phyloP scores from a whole-genome alignment of 1,140 invertebrate species.

The Trichonephila inaurata region DNA sequence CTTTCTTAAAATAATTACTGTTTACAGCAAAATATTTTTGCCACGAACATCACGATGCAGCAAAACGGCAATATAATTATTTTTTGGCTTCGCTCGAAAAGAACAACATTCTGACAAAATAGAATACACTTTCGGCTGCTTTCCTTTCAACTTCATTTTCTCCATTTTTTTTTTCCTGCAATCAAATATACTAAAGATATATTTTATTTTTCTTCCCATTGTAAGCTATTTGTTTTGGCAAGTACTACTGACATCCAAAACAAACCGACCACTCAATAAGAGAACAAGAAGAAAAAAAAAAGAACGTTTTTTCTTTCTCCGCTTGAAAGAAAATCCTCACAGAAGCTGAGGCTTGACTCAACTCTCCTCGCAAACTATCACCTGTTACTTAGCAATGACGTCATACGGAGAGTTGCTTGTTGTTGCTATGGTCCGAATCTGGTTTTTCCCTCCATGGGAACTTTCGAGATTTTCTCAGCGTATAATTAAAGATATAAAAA shows the following conservation, averaged over 20 bases:
- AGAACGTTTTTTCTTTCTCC: not conserved
- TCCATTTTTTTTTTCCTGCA: not conserved
- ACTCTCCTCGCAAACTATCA: slow-evolving; percentile 13
- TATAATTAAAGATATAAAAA: not conserved
- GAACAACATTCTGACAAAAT: not conserved
- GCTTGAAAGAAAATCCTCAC: not conserved
- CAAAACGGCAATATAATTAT: not conserved
- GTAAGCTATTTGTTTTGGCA: not conserved
- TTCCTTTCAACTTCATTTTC: not conserved
- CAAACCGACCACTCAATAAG: not conserved
- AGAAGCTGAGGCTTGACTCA: slow-evolving; percentile 2
- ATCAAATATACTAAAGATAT: not conserved
- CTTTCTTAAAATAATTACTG: too few species aligned
- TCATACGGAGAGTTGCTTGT: not conserved
- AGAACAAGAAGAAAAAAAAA: not conserved
- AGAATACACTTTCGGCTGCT: not conserved
- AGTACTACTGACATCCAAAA: slow-evolving; percentile 3
- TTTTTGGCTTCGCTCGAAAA: not conserved
- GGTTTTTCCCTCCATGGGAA: not conserved
- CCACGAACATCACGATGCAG: not conserved
- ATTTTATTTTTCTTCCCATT: not conserved
- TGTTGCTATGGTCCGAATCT: slow-evolving; percentile 29
- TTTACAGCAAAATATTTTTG: not conserved
- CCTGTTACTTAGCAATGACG: slow-evolving; percentile 10
- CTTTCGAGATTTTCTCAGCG: not conserved